Evolutionary conservation across 2,113 vertebrate genomes (phyloP), one percentile per base, ranked within the genome.

Genomic region (Apteryx owenii): DNA sequence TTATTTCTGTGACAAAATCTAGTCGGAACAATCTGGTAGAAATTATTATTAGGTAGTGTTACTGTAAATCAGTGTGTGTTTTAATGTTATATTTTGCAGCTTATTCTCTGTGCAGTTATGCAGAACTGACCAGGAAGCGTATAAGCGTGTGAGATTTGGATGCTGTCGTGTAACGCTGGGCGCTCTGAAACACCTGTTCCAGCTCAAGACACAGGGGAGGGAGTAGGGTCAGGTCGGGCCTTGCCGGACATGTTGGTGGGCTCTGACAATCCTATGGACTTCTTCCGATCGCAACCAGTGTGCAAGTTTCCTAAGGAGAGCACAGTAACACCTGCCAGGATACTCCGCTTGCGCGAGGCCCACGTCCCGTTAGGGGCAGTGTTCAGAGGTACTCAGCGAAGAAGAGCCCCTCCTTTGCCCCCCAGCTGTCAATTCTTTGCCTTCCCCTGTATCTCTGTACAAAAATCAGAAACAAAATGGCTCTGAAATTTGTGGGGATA

Each of bases 101-200:
- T 51, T 61, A 38, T 69, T 83, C 31, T 64, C 60, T 61, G 19
- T 70, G 22, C 65, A 66, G 77, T 19, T 10, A 38, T 42, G 64
- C 73, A 40, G 53, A 83, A 51, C n/a, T 86, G 58, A 23, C n/a
- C 7, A 48, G 53, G 5, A 60, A 77, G 42, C 58, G 26, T 42
- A 7, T 58, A n/a, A 65, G 26, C 58, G 40, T 8, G 19, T 90
- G 11, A 53, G 26, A 42, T 42, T 40, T 75, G 28, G 28, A 25
- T 83, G 58, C 31, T 31, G 31, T 38, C 0, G 0, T 64, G 0
- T 33, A 20, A 48, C 15, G 44, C 18, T 42, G 51, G 38, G 28
- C 44, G 79, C 58, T 16, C 64, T 85, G 76, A 68, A 84, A 31
- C 5, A 2, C 36, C 33, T 72, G 42, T 38, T 20, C 29, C 61